These are phyloP conservation scores for Pithecia hirsuta DNA, from an alignment of 2,797 vertebrate species.

Conservation along the genomic window DNA sequence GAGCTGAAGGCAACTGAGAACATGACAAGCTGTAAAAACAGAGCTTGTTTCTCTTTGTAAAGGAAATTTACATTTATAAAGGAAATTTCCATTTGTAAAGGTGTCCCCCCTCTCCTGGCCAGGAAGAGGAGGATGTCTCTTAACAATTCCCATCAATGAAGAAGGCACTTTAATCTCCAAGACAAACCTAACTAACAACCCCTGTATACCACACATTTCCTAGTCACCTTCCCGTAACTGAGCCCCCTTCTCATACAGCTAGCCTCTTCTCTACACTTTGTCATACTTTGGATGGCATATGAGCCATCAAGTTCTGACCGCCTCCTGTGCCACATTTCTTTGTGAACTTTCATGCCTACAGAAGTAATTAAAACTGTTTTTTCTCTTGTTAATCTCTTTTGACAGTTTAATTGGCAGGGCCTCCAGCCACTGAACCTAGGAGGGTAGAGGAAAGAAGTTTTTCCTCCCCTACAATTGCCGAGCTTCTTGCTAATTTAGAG, in stretches of 20 bases:
- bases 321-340: neutral
- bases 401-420: neutral
- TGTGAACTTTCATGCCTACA: neutral
- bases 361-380: neutral
- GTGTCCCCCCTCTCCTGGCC: neutral
- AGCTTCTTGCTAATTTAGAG: neutral
- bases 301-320: neutral
- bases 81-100: neutral
- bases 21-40: neutral
- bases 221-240: neutral
- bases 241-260: neutral
- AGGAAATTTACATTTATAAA: neutral
- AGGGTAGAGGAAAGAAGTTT: neutral
- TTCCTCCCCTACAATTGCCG: neutral
- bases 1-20: neutral
- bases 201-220: neutral
- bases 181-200: neutral
- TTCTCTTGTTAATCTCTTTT: neutral
- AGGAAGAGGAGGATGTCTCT: neutral
- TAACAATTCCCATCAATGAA: neutral
- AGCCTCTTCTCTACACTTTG: neutral
- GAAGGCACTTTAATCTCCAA: neutral
- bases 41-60: neutral
- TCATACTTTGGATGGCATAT: neutral
- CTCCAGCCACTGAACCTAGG: neutral